Percentiles rank a stretch among this genome's conserved stretches.
Evolutionary conservation across 2,888 invertebrate species (phyloP).

Genomic region (Idaea dimidiata): DNA sequence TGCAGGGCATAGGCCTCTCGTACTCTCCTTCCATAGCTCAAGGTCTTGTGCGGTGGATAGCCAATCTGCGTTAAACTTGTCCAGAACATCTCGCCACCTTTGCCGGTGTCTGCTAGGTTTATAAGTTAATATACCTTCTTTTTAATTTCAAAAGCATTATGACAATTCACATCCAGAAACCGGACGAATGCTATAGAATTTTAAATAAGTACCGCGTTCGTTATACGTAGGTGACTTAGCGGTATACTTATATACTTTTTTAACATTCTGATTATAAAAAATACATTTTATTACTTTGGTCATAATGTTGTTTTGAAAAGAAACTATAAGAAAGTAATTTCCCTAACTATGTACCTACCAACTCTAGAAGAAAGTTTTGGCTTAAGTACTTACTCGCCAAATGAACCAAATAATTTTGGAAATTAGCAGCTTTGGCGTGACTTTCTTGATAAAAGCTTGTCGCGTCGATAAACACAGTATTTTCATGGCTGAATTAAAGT

Average conservation of each 20-base stretch:
- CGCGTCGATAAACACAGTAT: conserved; percentile 8
- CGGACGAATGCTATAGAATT: conserved; percentile 16
- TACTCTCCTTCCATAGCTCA: no score
- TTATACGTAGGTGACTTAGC: no score
- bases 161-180: conserved; percentile 9
- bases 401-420: not conserved
- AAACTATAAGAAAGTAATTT: conserved; percentile 1
- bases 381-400: not conserved
- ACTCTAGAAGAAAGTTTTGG: not conserved
- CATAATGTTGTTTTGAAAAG: not conserved
- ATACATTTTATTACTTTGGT: not conserved
- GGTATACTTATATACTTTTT: not conserved
- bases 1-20: no score
- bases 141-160: conserved; percentile 17
- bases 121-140: conserved; percentile 8
- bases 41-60: no score
- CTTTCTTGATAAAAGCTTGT: not conserved
- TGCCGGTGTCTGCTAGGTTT: no score
- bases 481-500: conserved; percentile 23
- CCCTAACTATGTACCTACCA: not conserved
- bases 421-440: not conserved
- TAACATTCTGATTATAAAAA: conserved; percentile 1
- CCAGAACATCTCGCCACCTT: no score
- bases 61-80: no score
- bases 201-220: conserved; percentile 6